A percentile compares a stretch with the other conserved stretches of the same genome.
phyloP scores from a whole-genome alignment of 2,888 invertebrate genomes.

The Esperia sulphurella region DNA sequence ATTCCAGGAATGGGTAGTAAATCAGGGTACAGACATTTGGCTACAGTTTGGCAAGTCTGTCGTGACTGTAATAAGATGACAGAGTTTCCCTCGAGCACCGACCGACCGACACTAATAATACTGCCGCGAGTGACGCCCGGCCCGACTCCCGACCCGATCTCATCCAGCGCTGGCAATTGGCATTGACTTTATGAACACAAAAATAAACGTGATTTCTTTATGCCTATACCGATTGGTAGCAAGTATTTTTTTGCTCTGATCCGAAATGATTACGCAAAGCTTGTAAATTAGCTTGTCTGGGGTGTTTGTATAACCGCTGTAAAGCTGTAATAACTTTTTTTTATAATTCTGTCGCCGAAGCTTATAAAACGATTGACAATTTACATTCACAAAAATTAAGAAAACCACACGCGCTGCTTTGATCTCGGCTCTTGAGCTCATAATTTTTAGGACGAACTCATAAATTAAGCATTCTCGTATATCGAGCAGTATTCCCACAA shows the following conservation, averaged over 20 bases:
- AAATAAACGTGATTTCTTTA: constrained; percentile 61
- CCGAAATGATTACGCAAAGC: constrained; percentile 27
- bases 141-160: constrained; percentile 17
- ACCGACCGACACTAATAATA: constrained; percentile 36
- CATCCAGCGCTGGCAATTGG: constrained; percentile 33
- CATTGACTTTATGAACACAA: constrained; percentile 56
- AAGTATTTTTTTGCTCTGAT: constrained; percentile 30
- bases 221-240: constrained; percentile 34
- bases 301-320: neutral
- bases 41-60: constrained; percentile 8
- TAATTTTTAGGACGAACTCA: neutral
- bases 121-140: constrained; percentile 29
- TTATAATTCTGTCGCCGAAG: neutral
- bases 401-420: neutral
- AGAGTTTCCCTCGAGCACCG: constrained; percentile 20
- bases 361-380: neutral
- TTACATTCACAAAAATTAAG: neutral
- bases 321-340: neutral
- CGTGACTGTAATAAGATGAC: constrained; percentile 16
- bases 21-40: constrained; percentile 4
- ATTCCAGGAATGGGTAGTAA: constrained; percentile 1
- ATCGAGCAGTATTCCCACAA: too few relatives aligned
- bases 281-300: neutral
- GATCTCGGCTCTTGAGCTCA: neutral
- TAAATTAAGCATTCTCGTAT: neutral